Base-by-base conservation (phyloP, 2,888 invertebrate genomes). In the Hyalella azteca region DNA sequence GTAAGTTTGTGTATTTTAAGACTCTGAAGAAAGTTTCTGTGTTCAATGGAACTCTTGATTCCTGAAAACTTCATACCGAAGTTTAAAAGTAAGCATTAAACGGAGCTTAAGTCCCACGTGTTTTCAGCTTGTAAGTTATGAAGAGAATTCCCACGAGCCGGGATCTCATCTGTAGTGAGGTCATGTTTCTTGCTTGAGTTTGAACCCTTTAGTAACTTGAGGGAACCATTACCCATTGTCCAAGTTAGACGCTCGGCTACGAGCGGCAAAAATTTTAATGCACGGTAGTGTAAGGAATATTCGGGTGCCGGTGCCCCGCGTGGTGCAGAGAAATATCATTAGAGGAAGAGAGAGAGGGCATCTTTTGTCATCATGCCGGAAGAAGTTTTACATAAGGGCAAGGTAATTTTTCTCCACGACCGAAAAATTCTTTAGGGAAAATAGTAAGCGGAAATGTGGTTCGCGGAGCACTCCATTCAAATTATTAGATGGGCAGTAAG, bases 181-280 rank as follows among this genome's bases (percentile, higher is more conserved):
- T 66, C 66, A 66, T 66, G 66, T 36, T 66, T 66, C 66, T 66
- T 66, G 66, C 66, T 5, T 7, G 39, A n/a, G 36, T 36, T 66
- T 29, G 66, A 13, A 36, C 66, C 66, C 32, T 66, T 66, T 36
- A 66, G 66, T 66, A 66, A 66, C 66, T 66, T 36, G 29, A 36
- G 66, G 39, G 36, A 66, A 36, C 66, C 66, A 66, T 66, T 66
- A 66, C 36, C 66, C 66, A 36, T 66, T 66, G 66, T 66, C 39
- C 36, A 66, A 66, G 66, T 66, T 66, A 66, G 66, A 19, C 32
- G 29, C 66, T 36, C 36, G 36, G 7, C 7, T 32, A 13, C n/a
- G n/a, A 66, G 66, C 36, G 66, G 36, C 66, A 66, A 66, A 66
- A 66, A 66, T 66, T 66, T 66, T 36, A 66, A 66, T 36, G 66